phyloP scores from a whole-genome alignment of 2,113 vertebrate genomes.

The Scartelaos histophorus region DNA sequence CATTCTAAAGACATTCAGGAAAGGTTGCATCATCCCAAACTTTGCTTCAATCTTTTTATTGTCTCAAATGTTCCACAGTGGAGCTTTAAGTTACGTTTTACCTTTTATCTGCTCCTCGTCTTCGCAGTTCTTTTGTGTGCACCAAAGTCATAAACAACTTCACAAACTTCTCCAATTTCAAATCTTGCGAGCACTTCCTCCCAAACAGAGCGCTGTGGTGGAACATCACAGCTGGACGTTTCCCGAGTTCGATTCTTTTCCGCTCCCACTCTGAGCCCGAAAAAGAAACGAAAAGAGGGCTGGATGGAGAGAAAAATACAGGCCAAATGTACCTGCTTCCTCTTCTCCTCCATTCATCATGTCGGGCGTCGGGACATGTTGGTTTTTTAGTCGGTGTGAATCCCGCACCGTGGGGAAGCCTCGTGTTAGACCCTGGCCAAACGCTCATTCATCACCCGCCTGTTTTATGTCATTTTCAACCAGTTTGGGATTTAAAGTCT shows the following conservation, averaged over 20 bases:
- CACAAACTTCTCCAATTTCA: background rate
- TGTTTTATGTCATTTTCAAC: constrained; percentile 23
- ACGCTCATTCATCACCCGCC: constrained; percentile 55
- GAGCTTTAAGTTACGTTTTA: no score
- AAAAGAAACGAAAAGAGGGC: constrained; percentile 16
- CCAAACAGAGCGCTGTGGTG: constrained; percentile 17
- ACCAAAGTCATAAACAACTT: no score
- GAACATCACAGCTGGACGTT: constrained; percentile 18
- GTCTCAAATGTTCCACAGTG: no score
- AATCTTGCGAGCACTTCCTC: background rate
- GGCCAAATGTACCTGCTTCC: constrained; percentile 14
- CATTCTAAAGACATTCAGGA: no score
- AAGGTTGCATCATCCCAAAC: no score
- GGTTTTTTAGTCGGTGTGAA: constrained; percentile 50
- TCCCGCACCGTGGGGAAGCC: constrained; percentile 28
- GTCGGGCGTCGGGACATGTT: constrained; percentile 49
- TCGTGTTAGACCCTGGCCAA: constrained; percentile 19
- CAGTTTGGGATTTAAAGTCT: constrained; percentile 17
- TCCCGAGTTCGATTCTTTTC: constrained; percentile 22
- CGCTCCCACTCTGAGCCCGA: constrained; percentile 18
- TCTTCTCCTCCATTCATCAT: constrained; percentile 60
- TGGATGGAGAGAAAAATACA: no score
- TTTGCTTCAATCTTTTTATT: no score
- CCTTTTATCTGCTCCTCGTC: no score
- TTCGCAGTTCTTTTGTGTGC: no score